Base-by-base conservation (phyloP, 1,140 invertebrate genomes). In the Pentalonia nigronervosa region DNA sequence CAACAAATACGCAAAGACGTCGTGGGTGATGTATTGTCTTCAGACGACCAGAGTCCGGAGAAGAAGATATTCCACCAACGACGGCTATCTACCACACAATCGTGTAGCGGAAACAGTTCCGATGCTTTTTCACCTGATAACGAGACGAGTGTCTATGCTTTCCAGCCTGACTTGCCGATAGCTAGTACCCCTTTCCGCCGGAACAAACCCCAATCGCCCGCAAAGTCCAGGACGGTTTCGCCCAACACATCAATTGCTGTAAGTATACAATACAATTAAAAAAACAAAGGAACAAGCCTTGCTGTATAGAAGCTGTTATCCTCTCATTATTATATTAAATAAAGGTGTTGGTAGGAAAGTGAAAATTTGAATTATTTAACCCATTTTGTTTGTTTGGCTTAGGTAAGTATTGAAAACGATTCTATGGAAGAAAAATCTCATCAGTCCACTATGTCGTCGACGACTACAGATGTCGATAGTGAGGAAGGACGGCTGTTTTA, bases 141-240 rank as follows among this genome's bases (percentile, higher is more conserved):
- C 94, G 97, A 97, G 94, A 97, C 96, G 76, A 97, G 97, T 94
- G 96, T 97, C 53, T 97, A 97, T 94, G 97, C 97, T 1, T 97
- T 97, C 95, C 96, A 97, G 94, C 96, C 96, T 67, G 96, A 96
- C 94, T 94, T 95, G 21, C 96, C 96, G 21, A 95, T 25, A 7
- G 95, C 96, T 23, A 96, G 94, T 81, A 96, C 96, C 2, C 96
- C 96, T 4, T 97, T 97, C 94, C 94, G 96, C 60, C 95, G 97
- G 90, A 94, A 93, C 2, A 94, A 93, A 90, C 93, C 81, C 45
- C 94, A 84, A 92, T 89, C 93, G 6, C 86, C 93, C 3, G 34
- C 87, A 8, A 94, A 93, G 36, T 91, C 93, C 8, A 87, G 90
- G 34, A 87, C 93, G 7, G 76, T 90, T 47, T 94, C 93, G 23